phyloP scores from a whole-genome alignment of 2,888 invertebrate species.

The Euzophera pinguis region DNA sequence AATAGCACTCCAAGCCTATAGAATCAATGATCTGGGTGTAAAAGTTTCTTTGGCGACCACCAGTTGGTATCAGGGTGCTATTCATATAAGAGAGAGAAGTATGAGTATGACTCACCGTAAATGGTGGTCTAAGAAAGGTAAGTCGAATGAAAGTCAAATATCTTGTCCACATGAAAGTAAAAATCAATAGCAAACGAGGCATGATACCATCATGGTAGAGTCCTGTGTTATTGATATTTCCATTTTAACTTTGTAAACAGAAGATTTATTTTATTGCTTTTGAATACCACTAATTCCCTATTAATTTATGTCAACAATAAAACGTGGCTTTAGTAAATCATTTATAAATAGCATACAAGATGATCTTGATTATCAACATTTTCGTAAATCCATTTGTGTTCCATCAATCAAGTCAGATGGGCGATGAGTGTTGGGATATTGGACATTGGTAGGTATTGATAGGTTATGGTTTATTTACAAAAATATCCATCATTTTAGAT shows the following conservation, averaged over 20 bases:
- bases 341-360: not conserved
- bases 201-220: no score
- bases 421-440: not conserved
- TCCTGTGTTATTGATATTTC: not conserved
- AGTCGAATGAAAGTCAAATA: no score
- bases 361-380: not conserved
- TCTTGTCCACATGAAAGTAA: no score
- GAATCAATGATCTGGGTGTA: no score
- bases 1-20: no score
- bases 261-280: not conserved
- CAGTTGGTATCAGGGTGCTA: no score
- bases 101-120: no score
- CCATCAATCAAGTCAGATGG: not conserved
- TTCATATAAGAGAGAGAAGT: no score
- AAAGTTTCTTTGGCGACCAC: no score
- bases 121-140: no score
- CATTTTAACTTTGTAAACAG: not conserved
- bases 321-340: no score
- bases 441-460: not conserved
- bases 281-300: conserved; percentile 10
- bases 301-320: conserved; percentile 13
- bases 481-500: not conserved
- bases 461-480: not conserved
- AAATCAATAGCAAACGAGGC: no score
- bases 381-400: conserved; percentile 3